Evolutionary conservation across 2,113 vertebrate genomes (phyloP).

Genomic region (Boulengeromyrus knoepffleri): DNA sequence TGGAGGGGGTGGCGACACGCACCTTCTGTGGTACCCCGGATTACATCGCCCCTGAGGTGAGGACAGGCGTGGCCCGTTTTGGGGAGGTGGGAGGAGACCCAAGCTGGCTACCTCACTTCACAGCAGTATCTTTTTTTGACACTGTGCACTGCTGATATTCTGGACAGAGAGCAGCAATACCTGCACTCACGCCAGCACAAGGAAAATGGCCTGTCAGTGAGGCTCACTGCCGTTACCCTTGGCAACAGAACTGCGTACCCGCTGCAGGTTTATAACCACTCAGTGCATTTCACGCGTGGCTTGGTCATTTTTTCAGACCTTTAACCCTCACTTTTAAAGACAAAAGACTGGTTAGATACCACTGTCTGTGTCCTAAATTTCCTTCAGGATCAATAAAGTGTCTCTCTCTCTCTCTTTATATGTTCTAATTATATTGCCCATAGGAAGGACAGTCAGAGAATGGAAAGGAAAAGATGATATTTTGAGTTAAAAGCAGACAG

Average conservation of each 20-base stretch:
- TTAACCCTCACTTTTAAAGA: neutral
- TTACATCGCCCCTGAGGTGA: conserved; percentile 98
- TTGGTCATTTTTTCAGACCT: neutral
- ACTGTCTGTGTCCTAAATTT: neutral
- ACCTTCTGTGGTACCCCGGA: conserved; percentile 98
- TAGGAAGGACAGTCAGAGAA: neutral
- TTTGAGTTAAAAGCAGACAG: neutral
- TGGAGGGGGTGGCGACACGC: conserved; percentile 80
- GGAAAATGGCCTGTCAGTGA: neutral
- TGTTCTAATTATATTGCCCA: neutral
- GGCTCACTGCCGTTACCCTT: neutral
- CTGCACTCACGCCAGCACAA: neutral
- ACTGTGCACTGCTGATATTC: neutral
- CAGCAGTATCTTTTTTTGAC: neutral
- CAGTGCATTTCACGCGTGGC: neutral
- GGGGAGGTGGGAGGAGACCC: neutral
- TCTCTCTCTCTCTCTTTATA: neutral
- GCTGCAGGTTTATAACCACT: neutral
- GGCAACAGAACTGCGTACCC: neutral
- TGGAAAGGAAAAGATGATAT: neutral
- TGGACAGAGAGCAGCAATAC: neutral
- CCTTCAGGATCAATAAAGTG: neutral
- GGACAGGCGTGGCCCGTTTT: neutral
- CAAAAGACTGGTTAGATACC: neutral
- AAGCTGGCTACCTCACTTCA: neutral